Evolutionary conservation across 2,888 invertebrate species (phyloP).

Genomic region (Cybosia mesomella): DNA sequence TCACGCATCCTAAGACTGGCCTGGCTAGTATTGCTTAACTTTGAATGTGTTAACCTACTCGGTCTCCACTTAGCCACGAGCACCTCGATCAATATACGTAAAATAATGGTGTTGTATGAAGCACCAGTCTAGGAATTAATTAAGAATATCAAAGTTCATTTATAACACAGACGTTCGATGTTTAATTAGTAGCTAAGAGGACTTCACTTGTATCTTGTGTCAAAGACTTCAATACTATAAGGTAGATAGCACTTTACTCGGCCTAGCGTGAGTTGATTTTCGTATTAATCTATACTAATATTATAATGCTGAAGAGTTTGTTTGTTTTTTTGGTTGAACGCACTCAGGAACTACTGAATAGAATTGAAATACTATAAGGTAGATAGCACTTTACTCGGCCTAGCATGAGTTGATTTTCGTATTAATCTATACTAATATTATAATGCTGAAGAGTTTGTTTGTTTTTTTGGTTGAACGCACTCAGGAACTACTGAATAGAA

Average conservation of each 20-base stretch:
- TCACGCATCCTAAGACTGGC: too few species aligned
- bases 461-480: too few species aligned
- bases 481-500: too few species aligned
- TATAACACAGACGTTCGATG: slow-evolving; percentile 23
- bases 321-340: too few species aligned
- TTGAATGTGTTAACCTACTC: too few species aligned
- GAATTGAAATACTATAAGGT: slow-evolving; percentile 53
- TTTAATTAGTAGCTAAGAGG: slow-evolving; percentile 55
- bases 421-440: too few species aligned
- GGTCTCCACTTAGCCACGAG: too few species aligned
- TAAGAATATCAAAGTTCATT: slow-evolving; percentile 36
- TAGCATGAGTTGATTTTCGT: background rate
- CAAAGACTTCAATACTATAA: slow-evolving; percentile 56
- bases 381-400: background rate
- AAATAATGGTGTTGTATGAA: background rate
- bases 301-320: too few species aligned
- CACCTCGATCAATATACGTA: too few species aligned
- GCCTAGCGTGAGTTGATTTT: background rate
- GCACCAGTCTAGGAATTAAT: slow-evolving; percentile 15
- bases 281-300: background rate
- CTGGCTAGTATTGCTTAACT: too few species aligned
- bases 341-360: too few species aligned
- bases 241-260: slow-evolving; percentile 23
- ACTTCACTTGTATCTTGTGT: slow-evolving; percentile 52
- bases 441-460: too few species aligned